Conservation (phyloP, 1,140 invertebrate species). For the Sycobia sp. region DNA sequence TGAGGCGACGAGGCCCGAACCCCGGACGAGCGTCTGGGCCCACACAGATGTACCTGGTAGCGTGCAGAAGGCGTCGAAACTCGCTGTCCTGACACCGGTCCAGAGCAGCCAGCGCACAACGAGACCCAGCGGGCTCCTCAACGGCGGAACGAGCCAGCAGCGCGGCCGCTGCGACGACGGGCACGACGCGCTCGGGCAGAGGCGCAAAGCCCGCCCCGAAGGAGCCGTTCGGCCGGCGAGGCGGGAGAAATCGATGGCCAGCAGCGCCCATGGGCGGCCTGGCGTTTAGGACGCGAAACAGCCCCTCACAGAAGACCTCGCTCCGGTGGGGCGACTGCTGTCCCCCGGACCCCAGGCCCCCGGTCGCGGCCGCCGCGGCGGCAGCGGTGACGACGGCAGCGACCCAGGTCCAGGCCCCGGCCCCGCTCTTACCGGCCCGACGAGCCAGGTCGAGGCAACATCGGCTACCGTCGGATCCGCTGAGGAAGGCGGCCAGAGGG, state of each 20-base stretch:
- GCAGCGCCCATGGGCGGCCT: slow-evolving; percentile 86
- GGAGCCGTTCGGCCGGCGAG: slow-evolving; percentile 33
- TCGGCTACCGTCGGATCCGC: too few relatives aligned
- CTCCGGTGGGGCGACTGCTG: slow-evolving; percentile 93
- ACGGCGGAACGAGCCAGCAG: too few relatives aligned
- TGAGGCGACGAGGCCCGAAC: too few relatives aligned
- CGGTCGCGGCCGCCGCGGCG: slow-evolving; percentile 49
- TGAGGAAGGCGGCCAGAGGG: slow-evolving; percentile 4
- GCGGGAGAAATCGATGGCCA: slow-evolving; percentile 61
- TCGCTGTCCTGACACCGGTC: neutral
- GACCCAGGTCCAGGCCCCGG: slow-evolving; percentile 14
- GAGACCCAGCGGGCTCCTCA: too few relatives aligned
- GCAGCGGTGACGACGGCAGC: slow-evolving; percentile 49
- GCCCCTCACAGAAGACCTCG: slow-evolving; percentile 92
- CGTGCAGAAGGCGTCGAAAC: too few relatives aligned
- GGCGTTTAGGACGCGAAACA: slow-evolving; percentile 92
- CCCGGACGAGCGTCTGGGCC: too few relatives aligned
- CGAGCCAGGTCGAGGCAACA: too few relatives aligned
- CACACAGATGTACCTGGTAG: neutral
- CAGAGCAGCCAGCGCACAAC: neutral
- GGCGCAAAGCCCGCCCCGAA: slow-evolving; percentile 29
- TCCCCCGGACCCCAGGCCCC: slow-evolving; percentile 53
- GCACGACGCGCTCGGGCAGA: too few relatives aligned
- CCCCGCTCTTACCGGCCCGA: neutral
- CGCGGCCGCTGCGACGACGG: too few relatives aligned